phyloP scores from a whole-genome alignment of 2,797 vertebrate genomes.

The Melanotaenia maccullochi region DNA sequence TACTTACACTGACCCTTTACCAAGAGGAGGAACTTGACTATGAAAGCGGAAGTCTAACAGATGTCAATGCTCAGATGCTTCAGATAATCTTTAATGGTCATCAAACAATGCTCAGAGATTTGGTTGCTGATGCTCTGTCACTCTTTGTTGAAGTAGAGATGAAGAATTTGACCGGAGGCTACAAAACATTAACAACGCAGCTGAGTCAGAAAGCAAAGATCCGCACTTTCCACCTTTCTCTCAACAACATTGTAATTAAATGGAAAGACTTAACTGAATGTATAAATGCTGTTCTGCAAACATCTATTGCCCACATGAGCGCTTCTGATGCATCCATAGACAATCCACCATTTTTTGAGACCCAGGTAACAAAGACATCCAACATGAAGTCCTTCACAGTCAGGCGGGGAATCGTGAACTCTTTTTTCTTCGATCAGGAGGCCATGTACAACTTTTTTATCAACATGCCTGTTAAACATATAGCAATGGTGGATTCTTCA shows the following conservation, averaged over 20 bases:
- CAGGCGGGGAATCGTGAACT: slow-evolving; percentile 52
- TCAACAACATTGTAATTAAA: slow-evolving; percentile 72
- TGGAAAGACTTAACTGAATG: slow-evolving; percentile 74
- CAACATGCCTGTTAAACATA: slow-evolving; percentile 81
- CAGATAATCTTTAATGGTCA: slow-evolving; percentile 48
- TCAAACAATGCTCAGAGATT: neutral
- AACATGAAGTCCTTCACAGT: slow-evolving; percentile 72
- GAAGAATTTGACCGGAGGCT: slow-evolving; percentile 71
- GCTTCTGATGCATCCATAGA: slow-evolving; percentile 17
- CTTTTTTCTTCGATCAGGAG: slow-evolving; percentile 79
- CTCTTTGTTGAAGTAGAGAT: slow-evolving; percentile 82
- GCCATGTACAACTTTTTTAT: slow-evolving; percentile 83
- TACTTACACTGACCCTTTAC: slow-evolving; percentile 74
- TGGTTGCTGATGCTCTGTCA: slow-evolving; percentile 79
- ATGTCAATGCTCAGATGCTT: slow-evolving; percentile 54
- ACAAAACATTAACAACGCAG: slow-evolving; percentile 36
- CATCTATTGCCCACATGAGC: slow-evolving; percentile 70
- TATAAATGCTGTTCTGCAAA: slow-evolving; percentile 75
- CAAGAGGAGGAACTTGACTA: slow-evolving; percentile 57
- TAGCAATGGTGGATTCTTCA: slow-evolving; percentile 79
- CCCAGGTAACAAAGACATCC: accelerated
- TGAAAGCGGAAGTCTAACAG: slow-evolving; percentile 66
- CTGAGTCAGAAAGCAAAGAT: slow-evolving; percentile 54
- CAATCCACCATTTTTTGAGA: accelerated
- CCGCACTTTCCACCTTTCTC: slow-evolving; percentile 74